A percentile compares a stretch with the other conserved stretches of the same genome.
These are phyloP conservation scores for Condylostylus longicornis DNA, from an alignment of 1,140 invertebrate genomes.

Conservation along the genomic window DNA sequence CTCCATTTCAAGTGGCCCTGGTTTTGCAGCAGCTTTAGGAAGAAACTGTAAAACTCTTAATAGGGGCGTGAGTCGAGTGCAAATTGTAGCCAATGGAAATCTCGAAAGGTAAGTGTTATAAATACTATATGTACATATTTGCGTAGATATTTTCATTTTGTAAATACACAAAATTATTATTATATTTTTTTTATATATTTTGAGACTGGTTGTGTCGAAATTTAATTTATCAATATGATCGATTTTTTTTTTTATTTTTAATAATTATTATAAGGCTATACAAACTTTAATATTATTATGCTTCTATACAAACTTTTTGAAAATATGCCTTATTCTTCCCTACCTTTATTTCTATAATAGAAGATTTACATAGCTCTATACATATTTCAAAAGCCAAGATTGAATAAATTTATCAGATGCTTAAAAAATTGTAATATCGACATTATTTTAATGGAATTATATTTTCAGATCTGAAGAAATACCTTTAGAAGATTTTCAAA, in stretches of 20 bases:
- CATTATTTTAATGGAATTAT: neutral
- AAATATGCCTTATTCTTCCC: neutral
- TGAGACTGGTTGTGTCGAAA: neutral
- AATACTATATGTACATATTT: neutral
- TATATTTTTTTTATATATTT: neutral
- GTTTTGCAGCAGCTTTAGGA: conserved; percentile 49
- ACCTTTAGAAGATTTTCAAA: conserved; percentile 60
- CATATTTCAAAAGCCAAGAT: no score
- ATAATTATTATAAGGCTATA: conserved; percentile 37
- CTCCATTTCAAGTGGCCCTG: conserved; percentile 42
- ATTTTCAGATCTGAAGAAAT: conserved; percentile 58
- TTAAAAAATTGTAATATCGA: neutral
- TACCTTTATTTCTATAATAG: neutral
- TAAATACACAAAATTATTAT: neutral
- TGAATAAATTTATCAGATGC: neutral
- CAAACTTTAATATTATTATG: conserved; percentile 10
- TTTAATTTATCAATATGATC: conserved; percentile 1
- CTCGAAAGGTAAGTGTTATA: conserved; percentile 23
- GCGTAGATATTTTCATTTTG: no score
- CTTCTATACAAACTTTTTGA: neutral
- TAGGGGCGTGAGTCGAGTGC: conserved; percentile 24
- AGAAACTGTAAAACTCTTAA: conserved; percentile 32
- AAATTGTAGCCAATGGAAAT: conserved; percentile 28
- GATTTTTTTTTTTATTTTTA: conserved; percentile 9
- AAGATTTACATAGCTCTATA: neutral